Base-by-base conservation (phyloP, 2,888 invertebrate genomes). In the Creontiades dilutus region DNA sequence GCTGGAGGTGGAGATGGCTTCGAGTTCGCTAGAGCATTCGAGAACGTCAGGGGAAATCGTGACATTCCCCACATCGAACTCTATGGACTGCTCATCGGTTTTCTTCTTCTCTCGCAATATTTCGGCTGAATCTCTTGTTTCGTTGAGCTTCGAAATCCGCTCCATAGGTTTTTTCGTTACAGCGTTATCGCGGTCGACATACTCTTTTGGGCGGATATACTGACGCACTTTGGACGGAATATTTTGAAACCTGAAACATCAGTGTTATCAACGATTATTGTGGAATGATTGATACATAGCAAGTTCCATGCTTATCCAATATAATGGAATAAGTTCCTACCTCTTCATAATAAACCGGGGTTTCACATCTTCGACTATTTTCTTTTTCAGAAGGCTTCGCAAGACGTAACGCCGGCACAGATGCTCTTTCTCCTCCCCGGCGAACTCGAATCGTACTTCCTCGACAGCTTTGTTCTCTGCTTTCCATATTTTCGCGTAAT, bases 291-390 rank as follows among this genome's bases (percentile, higher is more conserved):
- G 3, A 52, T 16, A 52, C 16, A 14, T 7, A 52, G 14, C 11
- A 52, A 52, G 11, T 7, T 13, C 52, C 16, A 14, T 12, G 3
- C 37, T 37, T 37, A 52, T 11, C 52, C 3, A 52, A 13, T 11
- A 2, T 1, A 52, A 52, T 52, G 3, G 11, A 52, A 52, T 52
- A 16, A 12, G 11, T 14, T 2, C 16, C 23, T 37, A 85, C 85
- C 85, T 57, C 37, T 85, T 85, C 85, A 85, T 61, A 27, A 85
- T 85, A 37, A 85, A 85, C n/a, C 85, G 5, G 1, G 85, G 85
- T 28, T 61, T 85, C 0, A 16, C 12, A 16, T 85, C 85, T 14
- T 55, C 85, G 23, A 85, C 46, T 28, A 16, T 85, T 19, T 61
- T 85, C 48, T 85, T 85, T 1, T 85, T 61, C 16, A 61, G 14